Evolutionary conservation across 1,140 invertebrate genomes (phyloP), one percentile per base, ranked within the genome.

Genomic region (Dendrolimus kikuchii): DNA sequence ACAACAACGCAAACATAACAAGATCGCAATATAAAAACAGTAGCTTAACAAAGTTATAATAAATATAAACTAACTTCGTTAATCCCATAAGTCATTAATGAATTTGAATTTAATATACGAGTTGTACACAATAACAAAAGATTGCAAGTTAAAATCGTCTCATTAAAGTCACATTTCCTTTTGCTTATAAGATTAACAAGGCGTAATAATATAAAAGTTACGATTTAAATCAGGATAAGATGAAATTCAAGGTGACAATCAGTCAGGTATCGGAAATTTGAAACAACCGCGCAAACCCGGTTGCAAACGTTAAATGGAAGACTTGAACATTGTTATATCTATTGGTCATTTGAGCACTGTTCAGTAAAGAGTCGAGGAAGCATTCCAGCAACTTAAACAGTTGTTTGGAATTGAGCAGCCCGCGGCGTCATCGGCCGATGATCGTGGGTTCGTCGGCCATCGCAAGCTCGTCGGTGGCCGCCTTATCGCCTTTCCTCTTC

Each of bases 391-490:
- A 69, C 65, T 46, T 51, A 40, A 56, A 60, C 9, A 65, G 62
- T 64, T 60, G 68, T 53, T 62, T 51, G 64, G 55, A 61, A 55
- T 46, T 51, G 51, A 7, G 7, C 7, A 2, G 51, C 10, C 55
- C 40, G 61, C 59, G 57, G 52, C 71, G 80, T 92, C 88, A 95
- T 89, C 94, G 92, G 60, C 94, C 94, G 60, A 96, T 93, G 59
- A 93, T 94, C 9, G 93, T 94, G 0, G 94, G 93, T 71, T 95
- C 95, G 67, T 96, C 95, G 23, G 94, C 94, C 90, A 94, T 92
- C 0, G 93, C 93, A 10, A 94, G 82, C 67, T 94, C 92, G 62
- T 95, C 94, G 23, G 90, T 93, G 1, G 92, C 91, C 5, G 93
- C 93, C 67, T 94, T 94, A 58, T 93, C 91, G 6, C 94, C 92